These are phyloP conservation scores for Ceratitis capitata DNA, from an alignment of 1,140 invertebrate genomes.

Conservation along the genomic window DNA sequence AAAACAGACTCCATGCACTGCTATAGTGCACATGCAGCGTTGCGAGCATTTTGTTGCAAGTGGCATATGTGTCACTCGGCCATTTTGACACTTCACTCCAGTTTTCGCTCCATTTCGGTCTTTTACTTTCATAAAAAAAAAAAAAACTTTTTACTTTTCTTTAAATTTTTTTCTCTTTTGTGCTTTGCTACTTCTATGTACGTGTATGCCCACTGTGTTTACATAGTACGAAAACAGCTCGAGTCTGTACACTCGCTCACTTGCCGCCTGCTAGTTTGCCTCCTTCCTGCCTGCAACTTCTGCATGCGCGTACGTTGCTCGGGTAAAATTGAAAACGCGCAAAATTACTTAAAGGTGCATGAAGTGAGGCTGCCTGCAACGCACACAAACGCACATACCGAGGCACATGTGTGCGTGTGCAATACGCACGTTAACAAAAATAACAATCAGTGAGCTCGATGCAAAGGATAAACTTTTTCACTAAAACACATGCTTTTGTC, in stretches of 20 bases:
- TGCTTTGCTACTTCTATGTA: not conserved
- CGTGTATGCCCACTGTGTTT: not conserved
- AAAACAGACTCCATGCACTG: not conserved
- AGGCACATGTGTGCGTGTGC: not conserved
- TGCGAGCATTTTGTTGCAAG: not conserved
- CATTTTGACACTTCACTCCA: slow-evolving; percentile 16
- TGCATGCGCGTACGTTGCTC: not conserved
- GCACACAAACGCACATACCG: not conserved
- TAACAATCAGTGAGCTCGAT: not conserved
- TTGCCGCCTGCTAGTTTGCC: not conserved
- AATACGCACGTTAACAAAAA: not conserved
- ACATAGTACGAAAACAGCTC: slow-evolving; percentile 4
- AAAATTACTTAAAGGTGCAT: slow-evolving; percentile 33
- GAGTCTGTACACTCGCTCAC: not conserved
- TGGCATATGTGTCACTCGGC: not conserved
- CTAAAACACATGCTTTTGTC: slow-evolving; percentile 4
- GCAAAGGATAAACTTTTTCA: slow-evolving; percentile 17
- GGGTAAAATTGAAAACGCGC: slow-evolving; percentile 24
- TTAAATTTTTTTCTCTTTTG: not conserved
- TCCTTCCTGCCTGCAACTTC: not conserved
- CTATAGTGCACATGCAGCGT: not conserved
- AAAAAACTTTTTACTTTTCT: not conserved
- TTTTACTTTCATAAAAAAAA: not conserved
- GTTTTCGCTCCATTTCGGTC: not conserved
- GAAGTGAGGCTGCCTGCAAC: not conserved